Evolutionary conservation across 2,113 vertebrate genomes (phyloP), one percentile per base, ranked within the genome.

Genomic region (Periophthalmodon schlosseri): DNA sequence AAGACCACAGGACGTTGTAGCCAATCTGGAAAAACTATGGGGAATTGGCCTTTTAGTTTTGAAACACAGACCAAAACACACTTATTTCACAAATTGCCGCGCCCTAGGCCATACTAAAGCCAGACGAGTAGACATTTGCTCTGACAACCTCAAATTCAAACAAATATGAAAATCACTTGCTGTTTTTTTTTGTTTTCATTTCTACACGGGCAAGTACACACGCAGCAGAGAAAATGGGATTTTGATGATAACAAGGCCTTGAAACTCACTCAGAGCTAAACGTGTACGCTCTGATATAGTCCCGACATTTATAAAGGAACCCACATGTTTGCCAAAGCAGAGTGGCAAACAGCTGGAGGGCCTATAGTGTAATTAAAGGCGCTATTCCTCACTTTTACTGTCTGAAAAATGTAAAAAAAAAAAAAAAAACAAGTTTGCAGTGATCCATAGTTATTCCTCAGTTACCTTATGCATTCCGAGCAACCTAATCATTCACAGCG

Each of bases 321-420:
- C 72, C 70, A 66, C 21, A 52, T 12, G 21, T 68, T 6, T 28
- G 61, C 16, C 9, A 44, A 60, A 72, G 69, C 33, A 71, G 68
- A 69, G 79, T 44, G 28, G 75, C 78, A 86, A 89, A 88, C 88
- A 91, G 86, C 84, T 89, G 69, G 76, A 84, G 85, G 89, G 74
- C 73, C 33, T 69, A 60, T 60, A 78, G 81, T 87, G 75, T 89
- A 92, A 92, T 92, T 91, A 89, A 44, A 44, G 8, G 39, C 2
- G 39, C 39, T 44, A 7, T 44, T 9, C 39, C 39, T 39, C 2
- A 39, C 8, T 39, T 39, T 2, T 44, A 44, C 8, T 10, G 39
- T 10, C 39, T 10, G 8, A 44, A 44, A 44, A 44, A 44, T 10
- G 2, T 11, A 10, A 39, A 39, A 39, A 39, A n/a, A n/a, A n/a